Evolutionary conservation across 2,888 invertebrate genomes (phyloP), one percentile per base, ranked within the genome.

Genomic region (Platerodrilus igneus): DNA sequence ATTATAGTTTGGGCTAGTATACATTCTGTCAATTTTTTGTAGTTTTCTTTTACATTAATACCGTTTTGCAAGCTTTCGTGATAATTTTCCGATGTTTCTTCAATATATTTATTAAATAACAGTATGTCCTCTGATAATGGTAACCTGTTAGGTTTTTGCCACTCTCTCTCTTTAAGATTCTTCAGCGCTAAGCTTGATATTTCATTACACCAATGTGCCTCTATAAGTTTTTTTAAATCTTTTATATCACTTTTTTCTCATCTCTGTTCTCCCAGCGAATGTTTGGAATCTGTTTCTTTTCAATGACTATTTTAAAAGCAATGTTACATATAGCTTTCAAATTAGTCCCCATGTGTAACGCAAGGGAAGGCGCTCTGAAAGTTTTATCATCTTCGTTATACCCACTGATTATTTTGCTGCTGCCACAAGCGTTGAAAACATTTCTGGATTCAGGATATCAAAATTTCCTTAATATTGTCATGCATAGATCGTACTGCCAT

Each of bases 131-230:
- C 34, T 9, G 50, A 43, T 15, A 53, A 30, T 8, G 52, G 56
- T 27, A 56, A 30, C 19, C 31, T 10, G 13, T 22, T 17, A 6
- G 52, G 48, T 32, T 45, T 54, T 26, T 48, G 33, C 45, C 48
- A 48, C 5, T 48, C 39, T 31, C 34, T 51, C 30, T 56, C 54
- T 20, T 52, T 51, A 4, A 56, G 34, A 19, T 22, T 32, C 41
- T 57, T 56, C 9, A 47, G 32, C 2, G 56, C 57, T 27, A 56
- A 33, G 32, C 53, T 55, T 1, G 52, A 48, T 13, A 55, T 14
- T 39, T 57, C 53, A 9, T 29, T 50, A 22, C 47, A 51, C 56
- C 56, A 56, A 30, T 53, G 54, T 7, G 28, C 38, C 17, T 39
- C 41, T 14, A 57, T 34, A 15, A 45, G 15, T 36, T 40, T 35